Base-by-base conservation (phyloP, 2,113 vertebrate genomes). In the Asarcornis scutulata region DNA sequence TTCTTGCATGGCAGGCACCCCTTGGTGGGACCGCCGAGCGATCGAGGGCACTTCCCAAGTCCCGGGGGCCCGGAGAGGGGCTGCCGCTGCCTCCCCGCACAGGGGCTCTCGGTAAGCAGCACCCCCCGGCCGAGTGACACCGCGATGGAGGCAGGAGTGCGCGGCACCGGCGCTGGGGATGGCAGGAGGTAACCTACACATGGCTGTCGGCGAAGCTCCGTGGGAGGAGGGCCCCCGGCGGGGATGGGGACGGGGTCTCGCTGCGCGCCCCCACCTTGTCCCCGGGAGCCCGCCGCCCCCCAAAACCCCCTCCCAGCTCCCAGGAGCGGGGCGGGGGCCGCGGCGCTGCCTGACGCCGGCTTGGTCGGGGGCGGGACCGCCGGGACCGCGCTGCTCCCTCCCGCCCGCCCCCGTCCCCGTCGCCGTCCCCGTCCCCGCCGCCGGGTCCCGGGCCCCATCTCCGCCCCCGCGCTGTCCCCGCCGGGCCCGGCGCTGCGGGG, bases 111-210 rank as follows among this genome's bases (percentile, higher is more conserved):
- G 85, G 94, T 89, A 91, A 77, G 92, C 88, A 93, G 86, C 88
- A 93, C 78, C 91, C 83, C 86, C 90, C 94, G 92, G 88, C 92
- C 91, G 89, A 83, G 91, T 96, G 95, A 94, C 91, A 95, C 93
- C 93, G 80, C 16, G 20, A 44, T 46, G 92, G 88, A 93, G 95
- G 71, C 91, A 80, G 88, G 92, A 86, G 89, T 64, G 91, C 44
- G 93, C 83, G 59, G 85, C 90, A 67, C 60, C 93, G 55, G n/a
- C 1, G 88, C 44, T 84, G 74, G 25, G 18, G 92, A 55, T 75
- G 83, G 93, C 88, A 90, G 92, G 88, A 94, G 93, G 83, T 90
- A 78, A 88, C 46, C 46, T 81, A 86, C 93, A 90, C 88, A 79
- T 34, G 82, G 81, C 94, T 81, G 13, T 38, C 88, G 34, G 89